Conservation (phyloP, 1,140 invertebrate genomes). For the Lethocerus indicus region DNA sequence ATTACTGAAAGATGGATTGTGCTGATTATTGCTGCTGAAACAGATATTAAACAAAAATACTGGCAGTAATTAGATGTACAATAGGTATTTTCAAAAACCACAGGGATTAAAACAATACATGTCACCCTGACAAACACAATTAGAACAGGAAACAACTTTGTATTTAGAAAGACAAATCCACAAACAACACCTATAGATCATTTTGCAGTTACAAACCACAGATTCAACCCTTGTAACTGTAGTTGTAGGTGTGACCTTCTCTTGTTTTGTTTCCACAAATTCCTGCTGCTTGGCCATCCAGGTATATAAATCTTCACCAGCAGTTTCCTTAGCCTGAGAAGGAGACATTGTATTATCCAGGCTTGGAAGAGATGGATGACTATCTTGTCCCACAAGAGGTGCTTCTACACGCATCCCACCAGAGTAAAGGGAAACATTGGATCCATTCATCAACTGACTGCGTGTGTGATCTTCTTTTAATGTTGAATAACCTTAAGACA, state of each 20-base stretch:
- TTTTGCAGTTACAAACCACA: conserved; percentile 12
- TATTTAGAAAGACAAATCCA: too few relatives aligned
- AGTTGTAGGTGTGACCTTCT: conserved; percentile 10
- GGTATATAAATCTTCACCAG: conserved; percentile 75
- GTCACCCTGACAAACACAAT: too few relatives aligned
- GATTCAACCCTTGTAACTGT: conserved; percentile 21
- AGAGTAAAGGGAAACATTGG: conserved; percentile 28
- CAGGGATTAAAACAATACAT: too few relatives aligned
- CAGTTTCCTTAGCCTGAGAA: conserved; percentile 18
- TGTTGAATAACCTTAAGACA: conserved; percentile 43
- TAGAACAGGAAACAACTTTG: not conserved
- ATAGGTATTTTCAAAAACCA: too few relatives aligned
- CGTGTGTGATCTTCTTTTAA: conserved; percentile 41
- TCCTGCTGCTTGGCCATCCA: conserved; percentile 91
- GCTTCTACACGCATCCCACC: conserved; percentile 23
- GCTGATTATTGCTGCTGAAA: too few relatives aligned
- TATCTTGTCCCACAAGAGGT: too few relatives aligned
- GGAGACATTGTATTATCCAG: conserved; percentile 21
- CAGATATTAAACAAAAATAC: too few relatives aligned
- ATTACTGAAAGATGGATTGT: too few relatives aligned
- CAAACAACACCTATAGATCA: not conserved
- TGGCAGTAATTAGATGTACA: too few relatives aligned
- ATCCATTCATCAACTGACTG: not conserved
- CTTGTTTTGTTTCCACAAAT: conserved; percentile 28
- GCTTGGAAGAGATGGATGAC: conserved; percentile 28